Evolutionary conservation across 2,797 vertebrate genomes (phyloP), one percentile per base, ranked within the genome.

Genomic region (Poecilia gillii): DNA sequence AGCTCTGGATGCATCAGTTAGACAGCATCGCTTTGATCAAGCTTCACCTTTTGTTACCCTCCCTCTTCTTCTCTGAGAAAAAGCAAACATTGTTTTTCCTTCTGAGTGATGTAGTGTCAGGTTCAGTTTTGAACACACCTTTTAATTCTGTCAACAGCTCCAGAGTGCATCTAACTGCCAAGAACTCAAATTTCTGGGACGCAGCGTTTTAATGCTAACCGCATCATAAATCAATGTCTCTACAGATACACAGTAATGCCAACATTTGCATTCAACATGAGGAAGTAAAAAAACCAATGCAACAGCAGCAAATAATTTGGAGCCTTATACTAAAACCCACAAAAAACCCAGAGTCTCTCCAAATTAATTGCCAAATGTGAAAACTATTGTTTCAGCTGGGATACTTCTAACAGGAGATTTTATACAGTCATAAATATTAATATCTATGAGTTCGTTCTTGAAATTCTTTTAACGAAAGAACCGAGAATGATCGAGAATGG

Each of bases 131-230:
- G 49, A 81, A 81, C 47, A 77, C 23, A 75, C 23, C 43, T 51
- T 74, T 64, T 66, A 55, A 62, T 59, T 77, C 46, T 84, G 7
- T 82, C 59, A 84, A 4, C 46, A 39, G 64, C 47, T 76, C n/a
- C 55, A 77, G 76, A 75, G 4, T 79, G 73, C 59, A 20, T 70
- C 39, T 12, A 81, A 74, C 51, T 76, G 78, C 64, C 79, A 73
- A 62, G n/a, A 76, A 41, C 73, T 70, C 62, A n/a, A 20, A 51
- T 77, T 79, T 79, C 51, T 59, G 70, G 77, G 20, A 39, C 11
- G 41, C 73, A 75, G 68, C 77, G 62, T 73, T 78, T 78, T 72
- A 28, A 76, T 78, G 49, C 80, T 73, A 72, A 76, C 74, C 49
- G 23, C 14, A 8, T 72, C 33, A 81, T 74, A 66, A 77, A 80